Evolutionary conservation across 2,113 vertebrate genomes (phyloP).

Genomic region (Heterotilapia buettikoferi): DNA sequence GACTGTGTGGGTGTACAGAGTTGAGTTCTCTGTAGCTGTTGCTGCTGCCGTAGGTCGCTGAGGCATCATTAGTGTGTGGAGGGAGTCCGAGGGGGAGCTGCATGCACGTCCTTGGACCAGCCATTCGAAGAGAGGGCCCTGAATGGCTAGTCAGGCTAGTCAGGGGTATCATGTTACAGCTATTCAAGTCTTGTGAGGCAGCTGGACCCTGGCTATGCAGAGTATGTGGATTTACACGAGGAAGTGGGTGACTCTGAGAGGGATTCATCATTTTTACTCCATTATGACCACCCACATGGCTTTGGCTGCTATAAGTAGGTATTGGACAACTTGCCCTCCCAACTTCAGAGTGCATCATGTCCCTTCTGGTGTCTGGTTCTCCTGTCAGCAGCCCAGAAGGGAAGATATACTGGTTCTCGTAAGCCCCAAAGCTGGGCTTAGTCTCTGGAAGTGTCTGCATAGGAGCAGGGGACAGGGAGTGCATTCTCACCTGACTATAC

Average conservation of each 20-base stretch:
- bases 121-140: constrained; percentile 72
- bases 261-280: constrained; percentile 79
- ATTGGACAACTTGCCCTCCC: constrained; percentile 52
- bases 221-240: constrained; percentile 66
- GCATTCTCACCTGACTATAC: constrained; percentile 80
- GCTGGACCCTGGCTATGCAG: constrained; percentile 74
- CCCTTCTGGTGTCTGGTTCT: constrained; percentile 78
- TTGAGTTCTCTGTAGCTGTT: constrained; percentile 81
- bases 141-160: constrained; percentile 73
- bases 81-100: constrained; percentile 80
- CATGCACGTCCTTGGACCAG: constrained; percentile 77
- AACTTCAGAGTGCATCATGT: constrained; percentile 77
- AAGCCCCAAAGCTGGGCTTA: constrained; percentile 77
- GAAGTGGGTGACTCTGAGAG: constrained; percentile 30
- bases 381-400: constrained; percentile 82
- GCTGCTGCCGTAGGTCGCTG: constrained; percentile 70
- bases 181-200: constrained; percentile 75
- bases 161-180: constrained; percentile 78
- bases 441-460: constrained; percentile 82
- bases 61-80: constrained; percentile 68
- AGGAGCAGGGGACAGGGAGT: constrained; percentile 76
- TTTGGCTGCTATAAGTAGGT: constrained; percentile 54
- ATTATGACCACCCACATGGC: constrained; percentile 61
- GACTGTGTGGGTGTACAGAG: constrained; percentile 53
- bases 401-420: constrained; percentile 81